phyloP scores from a whole-genome alignment of 2,113 vertebrate species.

The Callipepla californica region DNA sequence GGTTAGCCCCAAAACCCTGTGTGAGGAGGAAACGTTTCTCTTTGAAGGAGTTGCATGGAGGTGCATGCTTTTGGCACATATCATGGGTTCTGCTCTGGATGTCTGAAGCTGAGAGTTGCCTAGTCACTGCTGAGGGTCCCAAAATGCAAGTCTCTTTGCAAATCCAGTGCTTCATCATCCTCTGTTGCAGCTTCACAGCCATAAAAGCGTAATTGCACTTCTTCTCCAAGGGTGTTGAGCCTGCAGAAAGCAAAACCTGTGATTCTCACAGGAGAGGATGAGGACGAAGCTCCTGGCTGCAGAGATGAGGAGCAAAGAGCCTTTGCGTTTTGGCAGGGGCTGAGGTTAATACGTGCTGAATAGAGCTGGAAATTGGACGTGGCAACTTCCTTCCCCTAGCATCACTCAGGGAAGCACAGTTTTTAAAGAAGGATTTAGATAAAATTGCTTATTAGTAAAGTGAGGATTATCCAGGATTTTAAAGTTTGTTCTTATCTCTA shows the following conservation, averaged over 20 bases:
- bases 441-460: constrained; percentile 77
- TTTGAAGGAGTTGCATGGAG: background rate
- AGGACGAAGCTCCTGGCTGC: background rate
- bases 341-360: constrained; percentile 18
- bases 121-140: background rate
- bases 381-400: constrained; percentile 36
- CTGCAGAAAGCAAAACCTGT: background rate
- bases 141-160: background rate
- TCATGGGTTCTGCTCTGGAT: background rate
- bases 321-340: background rate
- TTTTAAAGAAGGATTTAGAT: constrained; percentile 77
- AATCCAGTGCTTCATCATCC: background rate
- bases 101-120: background rate
- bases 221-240: background rate
- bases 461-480: constrained; percentile 77
- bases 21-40: background rate
- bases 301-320: constrained; percentile 27
- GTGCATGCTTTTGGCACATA: accelerated
- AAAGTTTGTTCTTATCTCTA: constrained; percentile 76
- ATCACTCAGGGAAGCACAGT: constrained; percentile 39
- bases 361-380: constrained; percentile 54
- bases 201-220: background rate
- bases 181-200: background rate
- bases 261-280: background rate
- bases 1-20: background rate